Base-by-base conservation (phyloP, 2,797 vertebrate species). In the Limosa lapponica region DNA sequence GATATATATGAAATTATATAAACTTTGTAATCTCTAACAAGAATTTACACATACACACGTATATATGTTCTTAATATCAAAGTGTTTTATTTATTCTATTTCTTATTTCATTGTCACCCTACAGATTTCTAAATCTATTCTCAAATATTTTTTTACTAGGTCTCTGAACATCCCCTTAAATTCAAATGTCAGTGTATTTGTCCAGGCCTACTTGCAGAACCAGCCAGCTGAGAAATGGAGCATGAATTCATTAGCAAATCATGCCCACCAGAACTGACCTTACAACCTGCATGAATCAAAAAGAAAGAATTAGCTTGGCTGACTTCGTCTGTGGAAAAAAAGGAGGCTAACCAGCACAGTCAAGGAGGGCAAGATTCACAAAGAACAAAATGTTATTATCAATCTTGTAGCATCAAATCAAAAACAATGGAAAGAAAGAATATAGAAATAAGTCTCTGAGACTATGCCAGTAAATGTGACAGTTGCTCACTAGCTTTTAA, bases 141-240 rank as follows among this genome's bases (percentile, higher is more conserved):
- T 82, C 23, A 82, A 83, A 55, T 75, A 19, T 41, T 78, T 93
- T 86, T 75, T 48, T 13, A 51, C n/a, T 51, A 69, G 28, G 27
- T 54, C 25, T 89, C 62, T 61, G 32, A 88, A 90, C 90, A 51
- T 94, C 82, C 66, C 66, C 69, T 72, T 85, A 93, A 93, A 96
- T 85, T 97, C 67, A 90, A 89, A 93, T 82, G 54, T 84, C 91
- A 94, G 0, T 61, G 64, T 80, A 80, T 93, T 89, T 95, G 87
- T 92, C 70, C 52, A 90, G 61, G 87, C 51, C 69, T 72, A 78
- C 87, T 78, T 81, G 61, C 84, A 91, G 94, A 96, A 90, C 39
- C 75, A 96, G 43, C 43, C 95, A 96, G 43, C 66, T 94, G 93
- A 90, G 91, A 96, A 95, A 95, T 84, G 70, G 85, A 95, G 88